Evolutionary conservation across 37 sponge, comb jelly and placozoan genomes (phyloP).

Genomic region (Ianthella basta): DNA sequence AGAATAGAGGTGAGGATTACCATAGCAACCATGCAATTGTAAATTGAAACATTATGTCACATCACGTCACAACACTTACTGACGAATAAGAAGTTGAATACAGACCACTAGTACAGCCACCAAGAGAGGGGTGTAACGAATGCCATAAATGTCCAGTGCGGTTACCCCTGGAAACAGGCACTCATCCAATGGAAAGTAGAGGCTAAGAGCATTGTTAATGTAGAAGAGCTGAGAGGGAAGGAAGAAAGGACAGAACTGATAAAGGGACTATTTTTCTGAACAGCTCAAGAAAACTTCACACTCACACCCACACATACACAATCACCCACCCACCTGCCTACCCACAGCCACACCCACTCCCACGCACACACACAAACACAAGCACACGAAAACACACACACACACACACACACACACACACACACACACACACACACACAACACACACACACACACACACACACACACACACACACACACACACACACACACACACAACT

Average conservation of each 20-base stretch:
- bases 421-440: not conserved
- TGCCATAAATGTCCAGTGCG: slow-evolving; percentile 45
- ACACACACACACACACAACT: too few species aligned
- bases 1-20: too few species aligned
- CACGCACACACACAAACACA: too few species aligned
- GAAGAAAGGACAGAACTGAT: not conserved
- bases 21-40: too few species aligned
- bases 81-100: not conserved
- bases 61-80: too few species aligned
- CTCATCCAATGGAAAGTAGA: slow-evolving; percentile 79
- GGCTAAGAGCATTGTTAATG: slow-evolving; percentile 49
- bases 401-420: too few species aligned
- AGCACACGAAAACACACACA: slow-evolving; percentile 22
- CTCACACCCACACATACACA: slow-evolving; percentile 20
- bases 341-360: not conserved
- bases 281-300: too few species aligned
- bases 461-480: too few species aligned
- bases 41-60: too few species aligned
- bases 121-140: slow-evolving; percentile 57
- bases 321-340: too few species aligned
- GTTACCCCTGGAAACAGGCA: slow-evolving; percentile 58
- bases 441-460: slow-evolving; percentile 37
- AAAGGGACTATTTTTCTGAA: too few species aligned
- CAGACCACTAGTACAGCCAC: slow-evolving; percentile 4
- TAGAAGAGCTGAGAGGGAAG: slow-evolving; percentile 55